Evolutionary conservation across 2,113 vertebrate species (phyloP).

Genomic region (Triplophysa tibetana): DNA sequence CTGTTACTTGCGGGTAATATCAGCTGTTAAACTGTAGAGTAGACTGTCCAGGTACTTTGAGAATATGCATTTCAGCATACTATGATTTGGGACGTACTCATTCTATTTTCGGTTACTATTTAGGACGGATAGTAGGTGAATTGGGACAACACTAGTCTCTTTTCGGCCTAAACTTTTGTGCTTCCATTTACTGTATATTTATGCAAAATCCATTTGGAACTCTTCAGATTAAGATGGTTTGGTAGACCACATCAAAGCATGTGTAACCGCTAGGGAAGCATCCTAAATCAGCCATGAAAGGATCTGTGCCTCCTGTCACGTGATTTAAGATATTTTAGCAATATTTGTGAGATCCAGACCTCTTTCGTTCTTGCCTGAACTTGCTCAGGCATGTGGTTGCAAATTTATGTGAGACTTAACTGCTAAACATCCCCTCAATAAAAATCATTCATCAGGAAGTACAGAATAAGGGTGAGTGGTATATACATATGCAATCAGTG

Average conservation of each 20-base stretch:
- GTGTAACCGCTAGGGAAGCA: background rate
- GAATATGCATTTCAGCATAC: too few species aligned
- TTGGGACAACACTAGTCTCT: background rate
- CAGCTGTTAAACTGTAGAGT: too few species aligned
- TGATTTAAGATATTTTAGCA: constrained; percentile 31
- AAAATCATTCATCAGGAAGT: background rate
- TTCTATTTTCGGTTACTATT: too few species aligned
- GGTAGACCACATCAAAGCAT: background rate
- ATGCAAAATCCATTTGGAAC: background rate
- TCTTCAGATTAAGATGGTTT: constrained; percentile 5
- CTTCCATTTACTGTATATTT: background rate
- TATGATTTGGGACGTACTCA: too few species aligned
- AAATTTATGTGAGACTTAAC: constrained; percentile 13
- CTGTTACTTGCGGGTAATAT: too few species aligned
- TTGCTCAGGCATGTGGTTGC: constrained; percentile 10
- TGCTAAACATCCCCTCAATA: background rate
- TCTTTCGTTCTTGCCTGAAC: constrained; percentile 31
- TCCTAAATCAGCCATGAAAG: background rate
- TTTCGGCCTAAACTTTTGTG: background rate
- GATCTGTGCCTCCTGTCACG: constrained; percentile 7
- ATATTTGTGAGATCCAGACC: constrained; percentile 23
- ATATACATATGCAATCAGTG: background rate
- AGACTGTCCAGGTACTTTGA: too few species aligned
- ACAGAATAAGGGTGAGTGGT: background rate
- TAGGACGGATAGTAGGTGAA: too few species aligned